A percentile compares a stretch with the other conserved stretches of the same genome.
These are phyloP conservation scores for Mercenaria mercenaria DNA, from an alignment of 1,140 invertebrate genomes.

Conservation along the genomic window DNA sequence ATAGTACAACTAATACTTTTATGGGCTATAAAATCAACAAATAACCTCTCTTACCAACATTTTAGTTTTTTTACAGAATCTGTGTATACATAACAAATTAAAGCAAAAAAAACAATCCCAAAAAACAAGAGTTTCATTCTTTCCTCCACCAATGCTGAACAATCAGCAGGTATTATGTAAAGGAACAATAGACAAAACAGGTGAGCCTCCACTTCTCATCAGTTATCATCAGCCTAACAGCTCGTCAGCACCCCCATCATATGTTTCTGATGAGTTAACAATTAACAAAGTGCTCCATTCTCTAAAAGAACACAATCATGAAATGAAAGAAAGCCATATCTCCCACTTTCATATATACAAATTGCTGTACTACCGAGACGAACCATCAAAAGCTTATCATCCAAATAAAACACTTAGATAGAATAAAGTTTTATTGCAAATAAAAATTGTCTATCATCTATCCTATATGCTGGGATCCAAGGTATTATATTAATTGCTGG, in stretches of 20 bases:
- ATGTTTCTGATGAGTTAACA: slow-evolving; percentile 22
- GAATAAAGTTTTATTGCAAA: slow-evolving; percentile 12
- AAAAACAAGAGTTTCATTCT: not conserved
- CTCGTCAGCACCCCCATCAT: not conserved
- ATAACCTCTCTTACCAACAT: too few species aligned
- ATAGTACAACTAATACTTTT: too few species aligned
- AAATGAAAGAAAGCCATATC: not conserved
- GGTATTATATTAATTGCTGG: not conserved
- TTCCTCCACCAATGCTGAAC: not conserved
- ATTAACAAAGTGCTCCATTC: slow-evolving; percentile 28
- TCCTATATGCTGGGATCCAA: not conserved
- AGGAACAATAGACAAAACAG: not conserved
- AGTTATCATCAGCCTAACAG: not conserved
- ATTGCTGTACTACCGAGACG: not conserved
- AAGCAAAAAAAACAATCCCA: not conserved
- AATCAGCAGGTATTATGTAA: not conserved
- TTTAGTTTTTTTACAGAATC: too few species aligned
- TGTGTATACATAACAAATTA: too few species aligned
- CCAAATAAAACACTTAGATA: not conserved
- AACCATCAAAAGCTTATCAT: not conserved
- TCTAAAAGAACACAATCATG: not conserved
- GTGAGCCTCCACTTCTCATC: not conserved
- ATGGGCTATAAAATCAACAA: too few species aligned
- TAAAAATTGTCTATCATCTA: not conserved
- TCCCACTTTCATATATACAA: not conserved